Base-by-base conservation (phyloP, 2,888 invertebrate genomes). In the Tineola bisselliella region DNA sequence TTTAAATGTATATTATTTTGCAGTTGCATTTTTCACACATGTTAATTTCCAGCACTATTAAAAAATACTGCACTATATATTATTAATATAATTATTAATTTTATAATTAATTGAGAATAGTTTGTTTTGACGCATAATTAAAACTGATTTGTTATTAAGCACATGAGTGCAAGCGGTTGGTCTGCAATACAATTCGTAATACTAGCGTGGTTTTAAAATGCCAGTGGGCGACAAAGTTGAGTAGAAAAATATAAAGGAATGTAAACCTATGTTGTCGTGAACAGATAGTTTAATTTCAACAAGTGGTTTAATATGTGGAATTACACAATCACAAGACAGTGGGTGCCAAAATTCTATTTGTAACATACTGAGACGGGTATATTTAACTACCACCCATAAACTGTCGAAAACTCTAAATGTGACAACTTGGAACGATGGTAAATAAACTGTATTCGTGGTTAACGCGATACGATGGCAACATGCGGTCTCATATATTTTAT, bases 331-430 rank as follows among this genome's bases (percentile, higher is more conserved):
- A 72, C 77, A 77, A n/a, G 79, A 81, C 78, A 81, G 79, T 73
- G 78, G 82, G 86, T 87, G 86, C 87, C 87, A 87, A 87, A 86
- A 81, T 83, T 86, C 84, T 86, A 87, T 87, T 86, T 84, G 82
- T 79, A 75, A 81, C 84, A 84, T 83, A 84, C 79, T 78, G 83
- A 81, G 79, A 79, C 84, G 76, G 78, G 82, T 86, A 84, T 84
- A 86, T 86, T 86, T 86, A 87, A 87, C 84, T 81, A 75, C 76
- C 79, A 77, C 78, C 84, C 83, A 87, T 87, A 87, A 87, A 86
- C 83, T 82, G 81, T 79, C 75, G 74, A 82, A 84, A 79, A 76
- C 74, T 75, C 72, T 54, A 54, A 58, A 33, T 58, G 58, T 73
- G 72, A 78, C 76, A 77, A 75, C 71, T 69, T 67, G 70, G 62